Evolutionary conservation across 2,113 vertebrate genomes (phyloP).

Genomic region (Apus apus): DNA sequence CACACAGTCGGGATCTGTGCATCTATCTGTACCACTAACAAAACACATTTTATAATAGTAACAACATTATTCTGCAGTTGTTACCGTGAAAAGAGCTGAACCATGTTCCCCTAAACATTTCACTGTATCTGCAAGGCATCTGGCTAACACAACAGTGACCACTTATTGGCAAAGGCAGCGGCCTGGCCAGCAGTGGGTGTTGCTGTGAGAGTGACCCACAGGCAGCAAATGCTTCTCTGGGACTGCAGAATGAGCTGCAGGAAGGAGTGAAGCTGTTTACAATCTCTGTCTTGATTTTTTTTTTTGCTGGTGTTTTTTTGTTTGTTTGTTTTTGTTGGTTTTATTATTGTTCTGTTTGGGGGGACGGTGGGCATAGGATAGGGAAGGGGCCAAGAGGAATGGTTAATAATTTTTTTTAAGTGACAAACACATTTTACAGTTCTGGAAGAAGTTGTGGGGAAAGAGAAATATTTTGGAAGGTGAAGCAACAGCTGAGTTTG

Average conservation of each 20-base stretch:
- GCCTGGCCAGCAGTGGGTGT: not conserved
- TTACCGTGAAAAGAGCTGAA: not conserved
- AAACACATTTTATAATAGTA: not conserved
- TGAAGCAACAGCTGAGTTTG: not conserved
- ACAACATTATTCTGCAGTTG: not conserved
- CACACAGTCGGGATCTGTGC: rapidly evolving
- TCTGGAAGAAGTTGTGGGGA: not conserved
- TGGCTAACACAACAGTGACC: not conserved
- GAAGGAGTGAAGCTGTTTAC: not conserved
- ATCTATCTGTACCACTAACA: not conserved
- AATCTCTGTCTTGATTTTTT: not conserved
- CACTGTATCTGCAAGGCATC: not conserved
- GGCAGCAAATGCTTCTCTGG: not conserved
- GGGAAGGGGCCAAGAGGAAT: not conserved
- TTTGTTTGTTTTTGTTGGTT: not conserved
- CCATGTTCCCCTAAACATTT: rapidly evolving
- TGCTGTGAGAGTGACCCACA: not conserved
- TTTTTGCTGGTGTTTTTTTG: rapidly evolving
- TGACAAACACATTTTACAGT: not conserved
- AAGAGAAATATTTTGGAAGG: not conserved
- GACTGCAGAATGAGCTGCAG: not conserved
- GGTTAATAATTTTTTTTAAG: not conserved
- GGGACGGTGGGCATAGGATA: rapidly evolving
- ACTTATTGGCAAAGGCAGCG: rapidly evolving
- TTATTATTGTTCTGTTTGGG: no score